Evolutionary conservation across 2,797 vertebrate genomes (phyloP), one percentile per base, ranked within the genome.

Genomic region (Enteromius paludinosus): DNA sequence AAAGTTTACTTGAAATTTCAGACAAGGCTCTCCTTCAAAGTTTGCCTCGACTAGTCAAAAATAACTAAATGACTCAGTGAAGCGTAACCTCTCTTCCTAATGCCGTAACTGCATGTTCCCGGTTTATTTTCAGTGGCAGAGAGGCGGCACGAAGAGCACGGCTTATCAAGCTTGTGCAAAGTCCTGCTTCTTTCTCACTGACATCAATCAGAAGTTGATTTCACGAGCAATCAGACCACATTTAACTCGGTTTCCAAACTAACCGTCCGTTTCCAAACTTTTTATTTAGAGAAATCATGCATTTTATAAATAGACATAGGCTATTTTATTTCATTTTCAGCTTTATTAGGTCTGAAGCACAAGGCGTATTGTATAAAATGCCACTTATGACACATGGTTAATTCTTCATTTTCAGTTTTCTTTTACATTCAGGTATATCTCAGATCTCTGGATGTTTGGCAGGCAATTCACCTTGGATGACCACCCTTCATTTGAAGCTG

Each of bases 401-500:
- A n/a, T 56, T 35, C 12, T 61, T 75, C n/a, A 41, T 75, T 61
- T 61, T 43, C 12, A 18, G 25, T 75, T 12, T 6, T 75, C 7
- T 43, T 14, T 75, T 43, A 18, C 52, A 4, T 18, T 3, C 20
- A 56, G 71, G 71, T 43, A 20, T 76, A 25, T 45, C 56, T 76
- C 73, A n/a, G 35, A 62, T 76, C 35, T 62, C 23, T 62, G 3
- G 54, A 30, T 43, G 20, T 61, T 76, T 62, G 74, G 56, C 56
- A 62, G 23, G 30, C 10, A 5, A 18, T 76, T 62, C 38, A 43
- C 41, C 38, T 62, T 76, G 73, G 35, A 43, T 43, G 54, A 61
- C 23, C 73, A 75, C 12, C 54, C 35, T 18, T 61, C 73, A 75
- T 75, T 43, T 75, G 54, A 43, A 76, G 56, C 56, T 62, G 35